These are phyloP conservation scores for Cacoxenus indagator DNA, from an alignment of 2,888 invertebrate genomes.

Conservation along the genomic window DNA sequence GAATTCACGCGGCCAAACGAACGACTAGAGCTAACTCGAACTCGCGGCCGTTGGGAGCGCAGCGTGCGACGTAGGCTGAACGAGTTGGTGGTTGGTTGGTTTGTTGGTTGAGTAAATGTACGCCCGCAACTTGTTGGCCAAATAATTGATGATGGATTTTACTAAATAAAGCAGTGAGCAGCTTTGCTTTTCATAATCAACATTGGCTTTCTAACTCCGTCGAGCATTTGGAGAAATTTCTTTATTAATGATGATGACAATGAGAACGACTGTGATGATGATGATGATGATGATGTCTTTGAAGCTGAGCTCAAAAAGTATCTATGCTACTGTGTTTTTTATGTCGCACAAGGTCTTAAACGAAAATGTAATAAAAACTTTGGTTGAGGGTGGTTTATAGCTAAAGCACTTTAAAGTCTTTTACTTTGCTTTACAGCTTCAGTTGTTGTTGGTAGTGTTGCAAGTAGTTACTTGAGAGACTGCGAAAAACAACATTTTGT, in stretches of 20 bases:
- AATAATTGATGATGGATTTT: neutral
- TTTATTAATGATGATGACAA: conserved; percentile 61
- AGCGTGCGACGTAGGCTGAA: too few relatives aligned
- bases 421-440: neutral
- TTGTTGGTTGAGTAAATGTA: too few relatives aligned
- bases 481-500: conserved; percentile 18
- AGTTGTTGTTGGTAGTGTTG: neutral
- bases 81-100: too few relatives aligned
- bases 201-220: conserved; percentile 4
- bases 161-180: conserved; percentile 6
- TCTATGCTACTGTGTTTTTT: neutral
- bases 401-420: conserved; percentile 8
- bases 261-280: conserved; percentile 54
- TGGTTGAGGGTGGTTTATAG: neutral
- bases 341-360: neutral
- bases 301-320: neutral
- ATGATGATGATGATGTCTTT: conserved; percentile 57
- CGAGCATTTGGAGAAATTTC: conserved; percentile 50
- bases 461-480: conserved; percentile 14
- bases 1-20: too few relatives aligned
- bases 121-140: neutral
- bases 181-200: neutral
- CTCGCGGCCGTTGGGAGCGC: too few relatives aligned
- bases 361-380: neutral
- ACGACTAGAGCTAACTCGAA: too few relatives aligned